Evolutionary conservation across 2,797 vertebrate genomes (phyloP).

Genomic region (Pempheris klunzingeri): DNA sequence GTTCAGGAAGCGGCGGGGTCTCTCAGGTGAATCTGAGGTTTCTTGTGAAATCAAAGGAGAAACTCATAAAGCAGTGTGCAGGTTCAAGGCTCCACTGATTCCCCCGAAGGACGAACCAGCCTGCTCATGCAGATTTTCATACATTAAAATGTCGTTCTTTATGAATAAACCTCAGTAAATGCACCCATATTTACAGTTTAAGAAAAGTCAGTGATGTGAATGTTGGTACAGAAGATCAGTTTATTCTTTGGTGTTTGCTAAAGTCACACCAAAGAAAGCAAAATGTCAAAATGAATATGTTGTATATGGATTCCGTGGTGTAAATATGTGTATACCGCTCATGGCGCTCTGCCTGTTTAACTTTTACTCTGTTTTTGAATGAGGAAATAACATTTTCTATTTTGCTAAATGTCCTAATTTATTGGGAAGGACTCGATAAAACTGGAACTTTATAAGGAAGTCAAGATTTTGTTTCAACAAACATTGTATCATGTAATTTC

Average conservation of each 20-base stretch:
- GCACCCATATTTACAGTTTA: neutral
- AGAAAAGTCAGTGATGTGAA: neutral
- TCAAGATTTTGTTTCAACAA: neutral
- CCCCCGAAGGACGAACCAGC: neutral
- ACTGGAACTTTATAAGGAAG: neutral
- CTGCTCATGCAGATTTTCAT: neutral
- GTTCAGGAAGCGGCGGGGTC: slow-evolving; percentile 31
- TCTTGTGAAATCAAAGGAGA: slow-evolving; percentile 10
- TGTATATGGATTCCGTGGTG: too few species aligned
- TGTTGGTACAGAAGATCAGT: neutral
- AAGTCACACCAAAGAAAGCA: neutral
- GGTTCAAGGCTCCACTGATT: neutral
- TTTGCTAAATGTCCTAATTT: neutral
- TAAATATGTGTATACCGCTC: too few species aligned
- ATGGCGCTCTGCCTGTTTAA: neutral
- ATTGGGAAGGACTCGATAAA: neutral
- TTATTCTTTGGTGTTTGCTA: neutral
- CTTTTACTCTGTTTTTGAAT: neutral
- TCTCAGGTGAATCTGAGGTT: slow-evolving; percentile 29
- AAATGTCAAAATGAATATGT: neutral
- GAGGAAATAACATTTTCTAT: neutral
- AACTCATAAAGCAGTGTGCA: slow-evolving; percentile 4
- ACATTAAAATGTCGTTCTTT: neutral
- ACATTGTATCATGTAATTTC: neutral
- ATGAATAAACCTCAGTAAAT: neutral